These are phyloP conservation scores for Falco berigora DNA, from an alignment of 2,797 vertebrate species.

Conservation along the genomic window DNA sequence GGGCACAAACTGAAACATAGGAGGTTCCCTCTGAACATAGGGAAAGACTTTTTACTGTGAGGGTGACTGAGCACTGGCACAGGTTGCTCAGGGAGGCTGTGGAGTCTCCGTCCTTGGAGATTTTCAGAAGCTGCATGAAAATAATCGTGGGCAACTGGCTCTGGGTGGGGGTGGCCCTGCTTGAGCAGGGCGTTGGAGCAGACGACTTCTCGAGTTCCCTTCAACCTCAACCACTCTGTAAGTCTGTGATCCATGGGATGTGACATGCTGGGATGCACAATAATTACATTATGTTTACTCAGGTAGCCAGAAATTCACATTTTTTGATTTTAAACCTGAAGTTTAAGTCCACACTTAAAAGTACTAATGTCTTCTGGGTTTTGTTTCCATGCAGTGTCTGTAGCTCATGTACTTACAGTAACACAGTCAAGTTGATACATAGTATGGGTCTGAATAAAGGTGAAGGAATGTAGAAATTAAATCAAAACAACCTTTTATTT, in stretches of 20 bases:
- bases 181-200: background rate
- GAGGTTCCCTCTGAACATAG: no score
- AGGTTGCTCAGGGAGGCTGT: background rate
- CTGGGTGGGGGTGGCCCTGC: background rate
- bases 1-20: no score
- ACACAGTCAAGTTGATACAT: background rate
- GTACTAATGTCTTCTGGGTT: background rate
- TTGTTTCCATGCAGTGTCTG: background rate
- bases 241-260: background rate
- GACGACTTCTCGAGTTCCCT: background rate
- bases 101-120: background rate
- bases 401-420: background rate
- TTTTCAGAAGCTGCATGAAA: background rate
- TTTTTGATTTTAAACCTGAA: background rate
- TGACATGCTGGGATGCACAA: background rate
- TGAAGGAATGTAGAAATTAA: constrained; percentile 3
- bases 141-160: background rate
- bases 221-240: background rate
- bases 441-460: background rate
- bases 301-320: background rate
- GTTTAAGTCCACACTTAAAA: background rate
- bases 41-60: no score
- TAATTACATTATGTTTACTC: background rate
- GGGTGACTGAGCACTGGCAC: no score
- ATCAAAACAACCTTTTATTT: background rate